Percentiles rank a stretch among this genome's conserved stretches.
Conservation (phyloP, 2,797 vertebrate genomes). For the Sternotherus odoratus region DNA sequence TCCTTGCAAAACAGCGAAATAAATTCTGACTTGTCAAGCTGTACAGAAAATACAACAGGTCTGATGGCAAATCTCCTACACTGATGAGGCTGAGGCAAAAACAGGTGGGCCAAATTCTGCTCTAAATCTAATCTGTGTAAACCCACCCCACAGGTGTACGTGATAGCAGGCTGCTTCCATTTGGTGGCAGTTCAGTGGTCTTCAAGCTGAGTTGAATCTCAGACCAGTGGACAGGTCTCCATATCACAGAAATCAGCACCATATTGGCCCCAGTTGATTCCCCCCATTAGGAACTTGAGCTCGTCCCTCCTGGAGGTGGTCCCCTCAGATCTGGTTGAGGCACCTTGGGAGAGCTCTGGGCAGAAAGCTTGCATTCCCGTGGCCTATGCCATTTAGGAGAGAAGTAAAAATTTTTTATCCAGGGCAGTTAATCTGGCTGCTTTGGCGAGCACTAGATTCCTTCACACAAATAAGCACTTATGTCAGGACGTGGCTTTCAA, state of each 20-base stretch:
- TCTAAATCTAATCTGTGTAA: not conserved
- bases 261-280: fast-evolving
- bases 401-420: not conserved
- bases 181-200: not conserved
- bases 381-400: not conserved
- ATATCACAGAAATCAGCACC: not conserved
- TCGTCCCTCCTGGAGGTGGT: not conserved
- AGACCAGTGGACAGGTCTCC: fast-evolving
- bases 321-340: not conserved
- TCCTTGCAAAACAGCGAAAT: not conserved
- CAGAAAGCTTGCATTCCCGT: not conserved
- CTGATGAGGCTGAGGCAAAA: not conserved
- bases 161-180: not conserved
- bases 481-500: conserved; percentile 40
- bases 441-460: not conserved
- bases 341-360: not conserved
- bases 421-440: not conserved
- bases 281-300: not conserved
- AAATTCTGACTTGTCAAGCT: not conserved
- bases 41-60: not conserved
- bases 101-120: not conserved
- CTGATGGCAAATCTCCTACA: fast-evolving
- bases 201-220: not conserved
- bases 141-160: not conserved
- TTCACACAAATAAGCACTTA: not conserved